Base-by-base conservation (phyloP, 64 coral and sea anemone species). In the Platygyra sinensis region DNA sequence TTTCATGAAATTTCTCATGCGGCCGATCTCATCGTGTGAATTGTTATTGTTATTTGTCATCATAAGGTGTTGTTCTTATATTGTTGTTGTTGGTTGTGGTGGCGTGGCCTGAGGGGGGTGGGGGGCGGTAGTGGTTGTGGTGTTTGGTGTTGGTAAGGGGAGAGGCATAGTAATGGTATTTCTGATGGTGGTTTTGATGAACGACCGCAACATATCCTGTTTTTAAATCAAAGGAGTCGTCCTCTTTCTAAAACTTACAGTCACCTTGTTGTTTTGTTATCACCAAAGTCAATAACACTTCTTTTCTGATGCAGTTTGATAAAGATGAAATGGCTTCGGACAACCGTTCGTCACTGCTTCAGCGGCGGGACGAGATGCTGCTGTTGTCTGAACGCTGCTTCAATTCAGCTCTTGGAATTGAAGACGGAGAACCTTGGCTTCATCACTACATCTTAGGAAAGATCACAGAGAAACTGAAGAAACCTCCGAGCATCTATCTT, bases 361-460 rank as follows among this genome's bases (percentile, higher is more conserved):
- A 99, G 54, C 94, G 97, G 6, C 88, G 93, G 16, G 87, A 93
- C 11, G 97, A 99, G 25, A 99, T 96, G 97, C 74, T 99, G 22
- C 31, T 87, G 32, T 94, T 95, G 50, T 87, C 97, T 39, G 91
- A 99, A 38, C 62, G 90, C 0, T 95, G 94, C 78, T 99, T 99
- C 17, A 95, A 91, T n/a, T 86, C 83, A 30, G 97, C 97, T 31
- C 88, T 99, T 52, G 87, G 90, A 33, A 99, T 95, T 33, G 97
- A 99, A 67, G 91, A 99, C 46, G 93, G 94, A 7, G 97, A 99
- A 77, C 88, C 94, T 0, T 99, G 97, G 94, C 69, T 99, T 5
- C 97, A 99, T 72, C 89, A 96, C 42, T 99, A 99, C 85, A 99
- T 99, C 88, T 50, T 99, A 73, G 97, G 97, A 67, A 99, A 99